phyloP scores from a whole-genome alignment of 2,797 vertebrate genomes.

The Paedocypris micromegethes region DNA sequence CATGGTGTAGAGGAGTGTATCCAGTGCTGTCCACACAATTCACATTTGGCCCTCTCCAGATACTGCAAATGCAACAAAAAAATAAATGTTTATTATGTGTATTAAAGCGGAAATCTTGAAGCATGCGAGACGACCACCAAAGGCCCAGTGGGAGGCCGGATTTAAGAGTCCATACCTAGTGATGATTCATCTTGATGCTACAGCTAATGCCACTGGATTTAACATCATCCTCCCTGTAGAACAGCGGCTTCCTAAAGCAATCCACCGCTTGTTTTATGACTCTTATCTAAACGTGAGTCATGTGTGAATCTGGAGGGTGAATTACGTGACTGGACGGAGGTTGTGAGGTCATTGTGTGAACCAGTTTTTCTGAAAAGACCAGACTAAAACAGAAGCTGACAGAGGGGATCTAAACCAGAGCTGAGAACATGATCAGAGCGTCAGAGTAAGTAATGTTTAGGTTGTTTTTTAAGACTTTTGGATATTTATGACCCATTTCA shows the following conservation, averaged over 20 bases:
- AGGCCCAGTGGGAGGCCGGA: not conserved
- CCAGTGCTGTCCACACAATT: conserved; percentile 97
- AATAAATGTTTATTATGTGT: no score
- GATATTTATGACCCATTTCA: no score
- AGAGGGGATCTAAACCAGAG: not conserved
- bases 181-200: not conserved
- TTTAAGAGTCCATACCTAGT: not conserved
- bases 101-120: not conserved
- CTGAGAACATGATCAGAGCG: not conserved
- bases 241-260: not conserved
- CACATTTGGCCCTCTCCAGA: conserved; percentile 97
- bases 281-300: not conserved
- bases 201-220: conserved; percentile 4
- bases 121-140: no score
- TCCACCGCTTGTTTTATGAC: not conserved
- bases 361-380: not conserved
- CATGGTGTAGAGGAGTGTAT: conserved; percentile 94
- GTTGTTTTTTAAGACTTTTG: no score
- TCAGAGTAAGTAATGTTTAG: no score
- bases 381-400: no score
- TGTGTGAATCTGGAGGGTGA: not conserved
- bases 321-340: not conserved
- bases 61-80: conserved; percentile 63
- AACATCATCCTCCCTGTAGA: conserved; percentile 17
- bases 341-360: not conserved